Evolutionary conservation across 1,140 invertebrate species (phyloP), one percentile per base, ranked within the genome.

Genomic region (Berghia stephanieae): DNA sequence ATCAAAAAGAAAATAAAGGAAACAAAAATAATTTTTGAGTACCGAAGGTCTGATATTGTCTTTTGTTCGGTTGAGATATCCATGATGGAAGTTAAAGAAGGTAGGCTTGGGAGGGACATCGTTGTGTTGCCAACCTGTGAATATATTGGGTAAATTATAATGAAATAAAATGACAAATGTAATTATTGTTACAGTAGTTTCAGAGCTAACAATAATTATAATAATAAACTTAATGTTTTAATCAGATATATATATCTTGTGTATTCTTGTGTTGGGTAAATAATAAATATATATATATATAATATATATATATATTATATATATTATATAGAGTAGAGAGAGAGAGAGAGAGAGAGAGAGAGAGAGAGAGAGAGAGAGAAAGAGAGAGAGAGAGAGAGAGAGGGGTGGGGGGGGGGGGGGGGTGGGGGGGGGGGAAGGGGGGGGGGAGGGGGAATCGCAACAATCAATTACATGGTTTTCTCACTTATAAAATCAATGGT

Each of bases 41-140:
- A 86, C 85, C 85, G 83, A 38, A 86, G 82, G 34, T 86, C 85
- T 71, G 83, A 57, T 13, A 86, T 86, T 21, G 78, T 84, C 67
- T 82, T 84, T 75, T 85, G 83, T 49, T 85, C 83, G 40, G 80
- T 38, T 40, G 82, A 83, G 16, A 84, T 82, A 57, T 86, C 85
- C 6, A 84, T 76, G 0, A 86, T 77, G 31, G 83, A 79, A 55
- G 84, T 80, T 34, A 85, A 52, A 31, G 79, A 78, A 38, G 77
- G 70, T 31, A 81, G 81, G 5, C 75, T 79, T 1, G 81, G 4
- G 16, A 44, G 27, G 74, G 55, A n/a, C 55, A 31, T 24, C 36
- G 24, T 46, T 76, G 3, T 40, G 55, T 3, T 10, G 18, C 63
- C 68, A 44, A 27, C 4, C 55, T 43, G 21, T n/a, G 6, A 13